A percentile compares a stretch with the other conserved stretches of the same genome.
Conservation (phyloP, 2,113 vertebrate genomes). For the Melanocharis versteri region DNA sequence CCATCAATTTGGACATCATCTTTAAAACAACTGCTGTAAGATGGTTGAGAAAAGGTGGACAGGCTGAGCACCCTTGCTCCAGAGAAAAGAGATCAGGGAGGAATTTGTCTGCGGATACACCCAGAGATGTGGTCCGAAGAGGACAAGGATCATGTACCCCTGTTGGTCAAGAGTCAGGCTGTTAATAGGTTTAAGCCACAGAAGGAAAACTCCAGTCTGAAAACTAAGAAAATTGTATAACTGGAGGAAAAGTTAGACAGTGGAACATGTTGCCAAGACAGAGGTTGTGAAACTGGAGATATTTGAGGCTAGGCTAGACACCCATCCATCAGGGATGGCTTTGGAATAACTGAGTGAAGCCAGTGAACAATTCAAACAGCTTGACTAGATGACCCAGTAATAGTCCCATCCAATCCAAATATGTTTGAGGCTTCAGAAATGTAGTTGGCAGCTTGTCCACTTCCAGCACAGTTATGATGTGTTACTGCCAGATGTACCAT, state of each 20-base stretch:
- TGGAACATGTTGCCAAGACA: slow-evolving; percentile 51
- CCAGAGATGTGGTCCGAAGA: neutral
- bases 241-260: slow-evolving; percentile 66
- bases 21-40: neutral
- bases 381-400: slow-evolving; percentile 58
- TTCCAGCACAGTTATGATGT: neutral
- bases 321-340: slow-evolving; percentile 38
- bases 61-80: neutral
- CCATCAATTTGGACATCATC: neutral
- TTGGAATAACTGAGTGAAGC: slow-evolving; percentile 51
- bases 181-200: slow-evolving; percentile 28
- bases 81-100: neutral
- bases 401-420: slow-evolving; percentile 57
- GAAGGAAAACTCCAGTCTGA: slow-evolving; percentile 12
- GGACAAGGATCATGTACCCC: slow-evolving; percentile 27
- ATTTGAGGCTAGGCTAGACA: slow-evolving; percentile 49
- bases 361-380: slow-evolving; percentile 28
- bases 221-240: slow-evolving; percentile 53
- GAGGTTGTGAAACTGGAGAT: slow-evolving; percentile 64
- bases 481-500: neutral
- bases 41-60: neutral
- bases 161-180: slow-evolving; percentile 62
- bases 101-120: neutral
- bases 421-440: slow-evolving; percentile 7
- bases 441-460: neutral